phyloP scores from a whole-genome alignment of 2,113 vertebrate species.

The Montifringilla adamsi region DNA sequence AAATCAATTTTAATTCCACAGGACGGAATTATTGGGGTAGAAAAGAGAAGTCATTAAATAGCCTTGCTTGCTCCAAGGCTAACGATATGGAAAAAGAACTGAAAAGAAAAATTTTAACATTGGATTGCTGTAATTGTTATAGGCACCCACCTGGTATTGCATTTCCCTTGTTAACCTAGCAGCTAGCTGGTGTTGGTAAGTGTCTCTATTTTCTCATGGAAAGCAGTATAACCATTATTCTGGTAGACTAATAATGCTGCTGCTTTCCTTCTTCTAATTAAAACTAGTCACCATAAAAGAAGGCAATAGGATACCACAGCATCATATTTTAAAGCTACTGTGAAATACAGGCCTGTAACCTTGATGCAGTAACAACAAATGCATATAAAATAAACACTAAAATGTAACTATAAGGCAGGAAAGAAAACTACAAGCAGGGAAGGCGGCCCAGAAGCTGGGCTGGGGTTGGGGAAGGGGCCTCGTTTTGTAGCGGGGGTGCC shows the following conservation, averaged over 20 bases:
- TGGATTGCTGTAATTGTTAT: background rate
- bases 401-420: background rate
- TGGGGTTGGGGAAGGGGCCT: fast-evolving
- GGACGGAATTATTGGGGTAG: slow-evolving; percentile 55
- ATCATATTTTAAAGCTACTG: background rate
- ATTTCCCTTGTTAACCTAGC: slow-evolving; percentile 1
- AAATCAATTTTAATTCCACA: slow-evolving; percentile 74
- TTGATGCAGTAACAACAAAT: background rate
- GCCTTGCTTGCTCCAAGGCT: background rate
- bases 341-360: background rate
- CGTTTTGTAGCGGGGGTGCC: background rate
- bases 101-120: background rate
- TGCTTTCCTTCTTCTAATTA: slow-evolving; percentile 1
- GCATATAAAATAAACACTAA: background rate
- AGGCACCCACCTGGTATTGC: background rate
- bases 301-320: background rate
- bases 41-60: slow-evolving; percentile 62
- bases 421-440: background rate
- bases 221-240: background rate
- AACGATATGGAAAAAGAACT: background rate
- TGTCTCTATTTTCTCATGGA: background rate
- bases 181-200: background rate
- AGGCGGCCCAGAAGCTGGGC: background rate
- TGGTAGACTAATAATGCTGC: background rate
- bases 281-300: background rate